A percentile compares a stretch with the other conserved stretches of the same genome.
Evolutionary conservation across 2,888 invertebrate species (phyloP).

Genomic region (Oscheius sp.): DNA sequence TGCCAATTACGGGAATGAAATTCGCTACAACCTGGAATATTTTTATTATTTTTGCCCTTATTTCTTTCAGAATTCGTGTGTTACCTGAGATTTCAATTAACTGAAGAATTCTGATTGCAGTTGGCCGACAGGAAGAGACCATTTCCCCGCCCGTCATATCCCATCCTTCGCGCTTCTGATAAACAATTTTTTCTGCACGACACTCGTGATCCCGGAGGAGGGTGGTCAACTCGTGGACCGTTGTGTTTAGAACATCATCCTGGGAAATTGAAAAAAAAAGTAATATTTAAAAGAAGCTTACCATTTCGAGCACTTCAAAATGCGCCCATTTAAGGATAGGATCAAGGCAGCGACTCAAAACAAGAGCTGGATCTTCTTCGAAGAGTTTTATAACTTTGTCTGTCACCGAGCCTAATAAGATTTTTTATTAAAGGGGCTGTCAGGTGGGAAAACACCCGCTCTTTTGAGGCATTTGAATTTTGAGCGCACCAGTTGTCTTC

Average conservation of each 20-base stretch:
- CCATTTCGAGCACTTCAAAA: neutral
- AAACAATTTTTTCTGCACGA: no score
- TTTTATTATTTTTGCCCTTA: no score
- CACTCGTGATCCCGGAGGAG: no score
- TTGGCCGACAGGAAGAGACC: no score
- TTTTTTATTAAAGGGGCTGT: neutral
- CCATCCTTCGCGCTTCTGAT: no score
- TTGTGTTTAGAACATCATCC: neutral
- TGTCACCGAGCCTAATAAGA: neutral
- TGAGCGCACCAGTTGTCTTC: no score
- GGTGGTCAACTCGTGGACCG: neutral
- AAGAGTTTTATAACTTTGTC: neutral
- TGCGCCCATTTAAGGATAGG: neutral
- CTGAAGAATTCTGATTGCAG: no score
- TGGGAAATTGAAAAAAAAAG: neutral
- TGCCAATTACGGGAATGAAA: neutral
- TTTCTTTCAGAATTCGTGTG: no score
- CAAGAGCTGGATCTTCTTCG: neutral
- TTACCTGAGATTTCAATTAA: no score
- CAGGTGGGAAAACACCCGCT: no score
- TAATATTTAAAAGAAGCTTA: neutral
- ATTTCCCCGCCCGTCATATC: no score
- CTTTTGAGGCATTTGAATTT: no score
- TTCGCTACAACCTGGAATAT: neutral
- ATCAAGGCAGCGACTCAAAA: neutral